phyloP scores from a whole-genome alignment of 2,113 vertebrate genomes.

The Dryoscopus gambensis region DNA sequence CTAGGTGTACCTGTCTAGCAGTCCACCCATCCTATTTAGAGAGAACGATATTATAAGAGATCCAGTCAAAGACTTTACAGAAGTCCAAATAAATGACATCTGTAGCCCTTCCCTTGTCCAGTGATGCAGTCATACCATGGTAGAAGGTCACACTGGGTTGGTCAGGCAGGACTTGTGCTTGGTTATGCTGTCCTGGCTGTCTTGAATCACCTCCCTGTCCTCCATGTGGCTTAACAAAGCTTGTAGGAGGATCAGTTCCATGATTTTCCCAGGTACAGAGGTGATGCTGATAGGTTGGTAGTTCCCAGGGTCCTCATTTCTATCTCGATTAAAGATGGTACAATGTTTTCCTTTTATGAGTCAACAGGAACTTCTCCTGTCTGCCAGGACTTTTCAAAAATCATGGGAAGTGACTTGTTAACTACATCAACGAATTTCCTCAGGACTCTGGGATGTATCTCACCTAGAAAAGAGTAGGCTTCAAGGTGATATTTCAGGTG shows the following conservation, averaged over 20 bases:
- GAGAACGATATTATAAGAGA: not conserved
- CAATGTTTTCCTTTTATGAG: not conserved
- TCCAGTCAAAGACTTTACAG: not conserved
- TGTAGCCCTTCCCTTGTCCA: not conserved
- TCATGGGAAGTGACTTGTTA: not conserved
- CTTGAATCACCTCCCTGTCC: not conserved
- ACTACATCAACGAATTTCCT: not conserved
- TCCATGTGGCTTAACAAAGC: not conserved
- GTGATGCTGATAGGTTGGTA: not conserved
- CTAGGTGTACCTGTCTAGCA: not conserved
- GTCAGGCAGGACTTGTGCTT: not conserved
- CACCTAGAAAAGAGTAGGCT: not conserved
- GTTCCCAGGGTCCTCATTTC: not conserved
- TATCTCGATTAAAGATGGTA: not conserved
- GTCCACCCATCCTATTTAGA: no score
- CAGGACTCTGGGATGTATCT: not conserved
- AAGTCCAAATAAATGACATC: not conserved
- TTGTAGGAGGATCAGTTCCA: not conserved
- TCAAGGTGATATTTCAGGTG: not conserved
- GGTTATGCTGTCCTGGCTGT: not conserved
- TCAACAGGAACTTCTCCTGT: not conserved
- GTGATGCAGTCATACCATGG: rapidly evolving
- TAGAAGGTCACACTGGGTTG: not conserved
- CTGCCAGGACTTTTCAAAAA: not conserved
- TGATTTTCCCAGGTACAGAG: not conserved